These are phyloP conservation scores for Crypturellus undulatus DNA, from an alignment of 2,113 vertebrate genomes.

Conservation along the genomic window DNA sequence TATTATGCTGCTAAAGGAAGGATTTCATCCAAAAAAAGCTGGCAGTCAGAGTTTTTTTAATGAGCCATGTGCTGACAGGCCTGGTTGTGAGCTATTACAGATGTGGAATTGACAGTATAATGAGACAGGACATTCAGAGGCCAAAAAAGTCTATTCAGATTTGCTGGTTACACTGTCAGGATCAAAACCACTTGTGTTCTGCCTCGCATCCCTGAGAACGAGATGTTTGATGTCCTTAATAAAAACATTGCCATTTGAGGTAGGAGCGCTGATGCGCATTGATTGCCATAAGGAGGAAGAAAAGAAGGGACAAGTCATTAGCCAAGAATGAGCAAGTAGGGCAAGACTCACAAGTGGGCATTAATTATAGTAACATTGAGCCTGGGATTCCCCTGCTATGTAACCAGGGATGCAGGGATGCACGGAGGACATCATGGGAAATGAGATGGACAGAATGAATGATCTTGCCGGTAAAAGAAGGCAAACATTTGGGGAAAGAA, in stretches of 20 bases:
- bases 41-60: conserved; percentile 10
- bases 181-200: background rate
- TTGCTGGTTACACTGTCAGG: background rate
- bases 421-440: rapidly evolving
- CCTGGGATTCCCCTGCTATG: background rate
- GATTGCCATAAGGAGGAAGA: conserved; percentile 29
- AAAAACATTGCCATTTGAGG: conserved; percentile 37
- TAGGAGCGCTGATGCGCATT: background rate
- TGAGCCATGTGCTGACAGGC: conserved; percentile 29
- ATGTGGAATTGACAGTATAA: background rate
- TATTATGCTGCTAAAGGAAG: background rate
- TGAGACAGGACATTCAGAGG: background rate
- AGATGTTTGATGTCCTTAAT: background rate
- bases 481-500: background rate
- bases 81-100: conserved; percentile 57
- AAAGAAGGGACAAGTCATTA: conserved; percentile 28
- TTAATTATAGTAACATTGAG: conserved; percentile 27
- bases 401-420: background rate
- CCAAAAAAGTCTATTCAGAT: background rate
- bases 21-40: conserved; percentile 25
- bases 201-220: background rate
- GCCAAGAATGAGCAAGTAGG: conserved; percentile 1
- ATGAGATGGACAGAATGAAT: background rate
- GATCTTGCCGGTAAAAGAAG: background rate
- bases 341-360: background rate